Evolutionary conservation across 2,797 vertebrate genomes (phyloP), one percentile per base, ranked within the genome.

Genomic region (Cygnus olor): DNA sequence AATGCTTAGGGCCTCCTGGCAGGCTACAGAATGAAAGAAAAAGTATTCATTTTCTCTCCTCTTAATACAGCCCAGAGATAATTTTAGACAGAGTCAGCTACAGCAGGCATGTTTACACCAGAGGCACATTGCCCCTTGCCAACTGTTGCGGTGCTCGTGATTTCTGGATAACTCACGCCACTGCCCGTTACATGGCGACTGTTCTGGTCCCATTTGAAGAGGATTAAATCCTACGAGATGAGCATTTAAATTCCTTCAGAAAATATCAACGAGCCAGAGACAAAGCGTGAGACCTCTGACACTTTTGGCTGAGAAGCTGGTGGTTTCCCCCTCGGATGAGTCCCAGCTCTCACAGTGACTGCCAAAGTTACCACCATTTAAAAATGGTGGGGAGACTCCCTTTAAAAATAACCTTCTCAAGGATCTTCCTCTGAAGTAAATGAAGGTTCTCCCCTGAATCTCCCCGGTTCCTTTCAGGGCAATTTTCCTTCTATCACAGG

Each of bases 141-240:
- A 66, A 4, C 10, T 45, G 64, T 38, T 10, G 0, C 3, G 0
- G 17, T 11, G 32, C 17, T 49, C 5, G 0, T 32, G 45, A 30
- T 12, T 73, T 60, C 24, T 42, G 63, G 36, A 79, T 38, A 38
- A 38, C 25, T 47, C 44, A 36, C 2, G 34, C 32, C 63, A 76
- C 32, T 34, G 64, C 36, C 45, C 24, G 12, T 44, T 49, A 49
- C 30, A 56, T 60, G 64, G 38, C 2, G 36, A 32, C 45, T 69
- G 30, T 21, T 71, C 40, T 27, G 20, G 15, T 49, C 51, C 36
- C 64, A 58, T 44, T 14, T 54, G 51, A 54, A 74, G 24, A 60
- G 16, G 27, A 66, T 44, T 49, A 65, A 90, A 71, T 61, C 51
- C 63, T 34, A 60, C 49, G 32, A 76, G 71, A 12, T 0, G 1